Base-by-base conservation (phyloP, 2,888 invertebrate species). In the Melinaea marsaeus region DNA sequence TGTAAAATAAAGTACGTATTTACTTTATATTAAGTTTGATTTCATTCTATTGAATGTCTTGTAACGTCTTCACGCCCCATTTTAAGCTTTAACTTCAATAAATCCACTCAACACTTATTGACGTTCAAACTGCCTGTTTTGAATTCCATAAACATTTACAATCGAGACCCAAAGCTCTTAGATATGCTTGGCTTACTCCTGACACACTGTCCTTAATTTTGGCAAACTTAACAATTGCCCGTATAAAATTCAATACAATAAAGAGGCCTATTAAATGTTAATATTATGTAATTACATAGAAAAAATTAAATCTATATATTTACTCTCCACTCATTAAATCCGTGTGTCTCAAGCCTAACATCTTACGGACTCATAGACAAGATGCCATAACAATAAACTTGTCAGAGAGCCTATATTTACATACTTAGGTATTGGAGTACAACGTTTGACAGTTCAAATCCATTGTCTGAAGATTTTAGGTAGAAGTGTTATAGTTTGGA, bases 321-420 rank as follows among this genome's bases (percentile, higher is more conserved):
- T 32, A 7, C 51, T 70, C 51, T 37, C 13, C 34, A 51, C 59
- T 22, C 68, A 42, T 13, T 0, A 5, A 1, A 2, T 0, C 79
- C 2, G 78, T 84, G 71, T 82, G 79, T 80, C 74, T 2, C 73
- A 32, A 9, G 22, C 32, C 51, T 65, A 78, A 72, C 79, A 69
- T 84, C 86, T 85, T 84, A 78, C 78, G 70, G 81, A 79, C 77
- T 75, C 80, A 79, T 76, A 78, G 80, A 77, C 80, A 77, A 83
- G 83, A 83, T 79, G 81, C 83, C 81, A 86, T 87, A 87, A 90
- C 89, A 89, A 88, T 90, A 89, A 88, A 87, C 80, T 78, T 69
- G 71, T 75, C 75, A 76, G 70, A 74, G 79, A 79, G 76, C 77
- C 75, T 74, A 74, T 80, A 89, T 90, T 89, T 83, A 80, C 87